Percentiles rank a stretch among this genome's conserved stretches.
phyloP scores from a whole-genome alignment of 2,113 vertebrate species.

The Pteropus alecto region DNA sequence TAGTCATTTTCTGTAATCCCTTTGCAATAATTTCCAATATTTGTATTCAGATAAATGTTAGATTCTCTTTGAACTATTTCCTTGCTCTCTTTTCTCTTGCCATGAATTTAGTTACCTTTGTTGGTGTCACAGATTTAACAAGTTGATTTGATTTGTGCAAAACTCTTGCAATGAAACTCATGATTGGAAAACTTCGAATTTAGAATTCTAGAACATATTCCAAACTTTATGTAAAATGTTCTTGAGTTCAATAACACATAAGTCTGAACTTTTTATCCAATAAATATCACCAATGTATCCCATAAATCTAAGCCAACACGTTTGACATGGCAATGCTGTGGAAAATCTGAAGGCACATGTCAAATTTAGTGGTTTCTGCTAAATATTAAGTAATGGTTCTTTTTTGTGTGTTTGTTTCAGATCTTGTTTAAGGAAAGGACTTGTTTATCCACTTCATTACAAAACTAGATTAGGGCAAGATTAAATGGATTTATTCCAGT shows the following conservation, averaged over 20 bases:
- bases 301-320: neutral
- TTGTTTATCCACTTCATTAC: neutral
- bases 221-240: neutral
- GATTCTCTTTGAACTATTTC: slow-evolving; percentile 37
- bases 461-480: neutral
- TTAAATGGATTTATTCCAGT: neutral
- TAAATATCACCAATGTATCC: neutral
- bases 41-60: slow-evolving; percentile 28
- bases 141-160: neutral
- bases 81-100: neutral
- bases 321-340: neutral
- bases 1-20: slow-evolving; percentile 15
- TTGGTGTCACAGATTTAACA: neutral
- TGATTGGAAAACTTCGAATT: neutral
- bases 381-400: neutral
- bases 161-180: neutral
- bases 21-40: slow-evolving; percentile 49
- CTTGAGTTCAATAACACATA: neutral
- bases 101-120: slow-evolving; percentile 35
- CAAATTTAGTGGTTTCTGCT: neutral
- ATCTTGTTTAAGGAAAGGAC: neutral
- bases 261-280: neutral
- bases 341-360: neutral
- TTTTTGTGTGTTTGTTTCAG: neutral
- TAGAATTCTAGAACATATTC: neutral